Evolutionary conservation across 2,113 vertebrate species (phyloP).

Genomic region (Neofelis nebulosa): DNA sequence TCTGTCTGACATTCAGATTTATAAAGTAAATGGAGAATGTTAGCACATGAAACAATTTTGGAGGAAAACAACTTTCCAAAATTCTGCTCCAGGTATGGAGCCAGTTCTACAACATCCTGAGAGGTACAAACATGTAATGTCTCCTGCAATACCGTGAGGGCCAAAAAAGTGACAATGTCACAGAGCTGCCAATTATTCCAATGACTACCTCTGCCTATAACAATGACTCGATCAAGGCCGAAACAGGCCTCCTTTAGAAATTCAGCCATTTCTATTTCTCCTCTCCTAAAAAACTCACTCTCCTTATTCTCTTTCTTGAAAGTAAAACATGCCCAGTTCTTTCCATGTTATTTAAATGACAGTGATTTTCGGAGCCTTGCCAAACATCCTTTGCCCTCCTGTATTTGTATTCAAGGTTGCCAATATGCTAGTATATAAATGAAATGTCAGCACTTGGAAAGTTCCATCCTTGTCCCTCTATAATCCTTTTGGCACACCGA

Average conservation of each 20-base stretch:
- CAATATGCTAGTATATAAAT: neutral
- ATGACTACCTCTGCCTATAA: neutral
- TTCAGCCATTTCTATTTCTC: neutral
- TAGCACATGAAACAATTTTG: neutral
- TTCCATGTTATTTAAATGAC: neutral
- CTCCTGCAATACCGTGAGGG: neutral
- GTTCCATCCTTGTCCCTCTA: neutral
- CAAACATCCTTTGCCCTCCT: neutral
- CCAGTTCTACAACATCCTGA: neutral
- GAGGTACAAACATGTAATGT: neutral
- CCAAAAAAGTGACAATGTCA: neutral
- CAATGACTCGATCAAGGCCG: neutral
- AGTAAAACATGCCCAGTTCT: neutral
- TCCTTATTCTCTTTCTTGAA: neutral
- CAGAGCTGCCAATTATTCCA: neutral
- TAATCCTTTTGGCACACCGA: neutral
- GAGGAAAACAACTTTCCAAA: neutral
- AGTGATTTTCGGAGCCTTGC: neutral
- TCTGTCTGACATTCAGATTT: neutral
- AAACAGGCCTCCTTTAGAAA: neutral
- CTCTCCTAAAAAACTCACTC: neutral
- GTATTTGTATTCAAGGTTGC: neutral
- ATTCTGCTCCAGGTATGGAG: neutral
- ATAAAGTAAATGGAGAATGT: neutral
- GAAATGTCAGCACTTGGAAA: neutral